Evolutionary conservation across 2,888 invertebrate species (phyloP).

Genomic region (Eilema griseolum): DNA sequence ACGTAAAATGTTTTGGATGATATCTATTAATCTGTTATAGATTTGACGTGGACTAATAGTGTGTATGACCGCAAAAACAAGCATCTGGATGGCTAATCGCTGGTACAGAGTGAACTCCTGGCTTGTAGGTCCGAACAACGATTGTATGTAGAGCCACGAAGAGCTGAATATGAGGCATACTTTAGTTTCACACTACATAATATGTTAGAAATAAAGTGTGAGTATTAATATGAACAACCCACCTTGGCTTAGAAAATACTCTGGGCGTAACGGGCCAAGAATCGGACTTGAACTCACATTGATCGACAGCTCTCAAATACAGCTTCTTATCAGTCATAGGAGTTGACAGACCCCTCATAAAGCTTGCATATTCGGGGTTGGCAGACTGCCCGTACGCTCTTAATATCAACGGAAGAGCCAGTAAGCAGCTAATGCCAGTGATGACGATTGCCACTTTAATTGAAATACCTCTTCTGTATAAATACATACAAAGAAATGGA

Average conservation of each 20-base stretch:
- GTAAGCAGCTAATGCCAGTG: constrained; percentile 89
- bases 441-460: constrained; percentile 71
- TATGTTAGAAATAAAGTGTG: neutral
- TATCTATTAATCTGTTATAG: constrained; percentile 95
- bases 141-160: constrained; percentile 57
- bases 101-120: constrained; percentile 63
- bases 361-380: constrained; percentile 90
- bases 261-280: constrained; percentile 93
- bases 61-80: constrained; percentile 93
- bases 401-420: constrained; percentile 89
- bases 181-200: neutral
- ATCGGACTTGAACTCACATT: constrained; percentile 95
- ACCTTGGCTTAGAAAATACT: constrained; percentile 59
- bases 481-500: constrained; percentile 90
- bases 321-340: constrained; percentile 62
- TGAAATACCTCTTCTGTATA: constrained; percentile 87
- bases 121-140: constrained; percentile 62
- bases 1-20: constrained; percentile 93
- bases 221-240: constrained; percentile 22
- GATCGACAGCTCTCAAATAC: constrained; percentile 86
- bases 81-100: constrained; percentile 88
- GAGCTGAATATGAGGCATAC: constrained; percentile 53
- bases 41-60: constrained; percentile 96
- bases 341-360: constrained; percentile 87
- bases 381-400: constrained; percentile 90